Base-by-base conservation (phyloP, 2,888 invertebrate genomes). In the Tricholauxania praeusta region DNA sequence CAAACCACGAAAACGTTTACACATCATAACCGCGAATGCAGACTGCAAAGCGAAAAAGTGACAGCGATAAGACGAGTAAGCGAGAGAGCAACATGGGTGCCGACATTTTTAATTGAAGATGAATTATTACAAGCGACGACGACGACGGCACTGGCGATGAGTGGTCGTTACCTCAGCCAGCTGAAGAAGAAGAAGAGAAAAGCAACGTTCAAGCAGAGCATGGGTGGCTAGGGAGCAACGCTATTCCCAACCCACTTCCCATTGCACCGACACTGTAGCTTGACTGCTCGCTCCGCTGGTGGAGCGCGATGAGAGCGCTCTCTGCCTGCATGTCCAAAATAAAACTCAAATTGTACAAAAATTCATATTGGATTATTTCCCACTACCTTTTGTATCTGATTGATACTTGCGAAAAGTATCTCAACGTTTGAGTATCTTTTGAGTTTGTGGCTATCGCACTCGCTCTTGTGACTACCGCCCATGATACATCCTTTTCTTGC, bases 31-130 rank as follows among this genome's bases (percentile, higher is more conserved):
- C 80, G 82, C 78, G 75, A 74, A 76, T 68, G 72, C 68, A 62
- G 67, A 47, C 48, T 14, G 55, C 63, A 49, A 14, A 65, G 12
- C 63, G 64, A 39, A 53, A 66, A 32, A 65, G 59, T 57, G 49
- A 52, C 60, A 59, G n/a, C 32, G 53, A 65, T 39, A 47, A n/a
- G n/a, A 68, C 55, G 62, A 72, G 49, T 48, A 75, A 74, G 67
- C 66, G 71, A 68, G 75, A 74, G 60, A 68, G 76, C 57, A 72
- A 71, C 70, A 82, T 19, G 70, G 70, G 84, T 84, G 84, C 85
- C 84, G 84, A 85, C 84, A 84, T 84, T 84, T 84, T 84, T 84
- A 84, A 84, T 84, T 84, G 84, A 82, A 81, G 83, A 83, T 81
- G 82, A 84, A 82, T 83, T 82, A 85, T 84, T 78, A 71, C 67